Conservation (phyloP, 2,888 invertebrate species). For the Drosophila eohydei region DNA sequence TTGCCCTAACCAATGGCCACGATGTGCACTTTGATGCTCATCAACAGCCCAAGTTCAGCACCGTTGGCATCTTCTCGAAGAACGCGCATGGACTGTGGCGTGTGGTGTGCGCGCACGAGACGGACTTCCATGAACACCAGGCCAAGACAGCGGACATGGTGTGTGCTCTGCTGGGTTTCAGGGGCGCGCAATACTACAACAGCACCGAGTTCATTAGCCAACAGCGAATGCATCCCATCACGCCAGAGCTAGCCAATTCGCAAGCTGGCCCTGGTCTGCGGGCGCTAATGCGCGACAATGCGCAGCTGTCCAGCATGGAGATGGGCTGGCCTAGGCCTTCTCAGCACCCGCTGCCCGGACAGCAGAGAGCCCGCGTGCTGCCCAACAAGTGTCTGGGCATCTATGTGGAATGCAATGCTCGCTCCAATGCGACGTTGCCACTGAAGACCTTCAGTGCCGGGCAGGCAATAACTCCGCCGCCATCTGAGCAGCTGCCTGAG, state of each 20-base stretch:
- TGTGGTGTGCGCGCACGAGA: conserved; percentile 87
- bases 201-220: conserved; percentile 61
- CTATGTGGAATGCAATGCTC: conserved; percentile 81
- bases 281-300: conserved; percentile 61
- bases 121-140: conserved; percentile 63
- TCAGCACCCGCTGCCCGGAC: conserved; percentile 23
- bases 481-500: conserved; percentile 36
- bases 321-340: conserved; percentile 10
- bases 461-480: conserved; percentile 33
- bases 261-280: conserved; percentile 43
- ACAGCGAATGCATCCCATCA: conserved; percentile 66
- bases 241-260: conserved; percentile 65
- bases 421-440: conserved; percentile 73
- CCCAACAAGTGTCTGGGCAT: conserved; percentile 75
- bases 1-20: conserved; percentile 89
- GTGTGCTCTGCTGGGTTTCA: conserved; percentile 89
- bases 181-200: conserved; percentile 80
- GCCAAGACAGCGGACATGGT: conserved; percentile 86
- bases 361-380: conserved; percentile 55
- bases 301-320: conserved; percentile 60
- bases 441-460: conserved; percentile 81
- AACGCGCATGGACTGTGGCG: conserved; percentile 88
- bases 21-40: conserved; percentile 87
- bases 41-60: conserved; percentile 87
- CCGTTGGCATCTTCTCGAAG: conserved; percentile 88